Evolutionary conservation across 35 echinoderm and acorn worm genomes (phyloP), one percentile per base, ranked within the genome.

Genomic region (Apostichopus parvimensis): DNA sequence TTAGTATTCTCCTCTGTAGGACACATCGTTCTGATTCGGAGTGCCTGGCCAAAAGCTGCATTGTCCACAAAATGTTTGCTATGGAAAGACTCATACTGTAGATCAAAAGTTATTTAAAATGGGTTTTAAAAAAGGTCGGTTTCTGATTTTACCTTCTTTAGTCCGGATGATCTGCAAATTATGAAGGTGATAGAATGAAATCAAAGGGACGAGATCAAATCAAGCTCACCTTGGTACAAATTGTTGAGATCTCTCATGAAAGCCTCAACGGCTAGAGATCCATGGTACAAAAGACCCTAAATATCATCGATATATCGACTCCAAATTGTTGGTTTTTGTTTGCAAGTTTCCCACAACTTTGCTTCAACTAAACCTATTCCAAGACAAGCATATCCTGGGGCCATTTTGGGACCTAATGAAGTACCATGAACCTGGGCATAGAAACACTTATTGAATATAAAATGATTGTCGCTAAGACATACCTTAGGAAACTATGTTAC

Each of bases 371-470:
- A 73, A n/a, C 56, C 54, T 22, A 84, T 59, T 2, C 54, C 81
- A 7, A 58, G 53, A 84, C 81, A 84, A n/a, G 54, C 54, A 59
- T 84, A 59, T 0, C n/a, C 79, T 82, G 53, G 79, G 11, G 79
- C 79, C 79, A 82, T 82, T 55, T 54, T 82, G 2, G 25, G 81
- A 9, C 13, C 54, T 24, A 61, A 58, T n/a, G 81, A 58, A 1
- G 81, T 84, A 6, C 54, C 54, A 15, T 84, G 81, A 22, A 84
- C 58, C 14, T 84, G 12, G 6, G 81, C 20, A 56, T 57, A 56
- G 54, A 54, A 9, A 53, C 79, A 54, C 15, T 12, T 82, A 54
- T 82, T 54, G 54, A 82, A 82, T 55, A 53, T 54, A 52, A 82
- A 82, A 55, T 82, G 6, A 13, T 56, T 82, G 34, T 82, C 25